Conservation (phyloP, 1,140 invertebrate species). For the Neuroterus valhalla region DNA sequence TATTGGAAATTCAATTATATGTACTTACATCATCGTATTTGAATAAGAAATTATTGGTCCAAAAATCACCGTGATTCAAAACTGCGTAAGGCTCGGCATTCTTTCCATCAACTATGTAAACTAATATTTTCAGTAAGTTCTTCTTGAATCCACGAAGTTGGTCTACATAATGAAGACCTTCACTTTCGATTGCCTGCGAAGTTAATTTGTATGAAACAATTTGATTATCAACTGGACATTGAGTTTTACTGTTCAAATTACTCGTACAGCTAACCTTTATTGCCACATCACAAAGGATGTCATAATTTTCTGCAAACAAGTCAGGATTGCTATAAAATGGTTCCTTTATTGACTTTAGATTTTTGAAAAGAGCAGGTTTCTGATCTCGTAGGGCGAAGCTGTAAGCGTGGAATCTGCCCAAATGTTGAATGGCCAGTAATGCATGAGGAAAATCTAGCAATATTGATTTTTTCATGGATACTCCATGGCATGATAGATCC, state of each 20-base stretch:
- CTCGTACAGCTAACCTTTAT: slow-evolving; percentile 32
- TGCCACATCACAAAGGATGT: slow-evolving; percentile 19
- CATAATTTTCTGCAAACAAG: not conserved
- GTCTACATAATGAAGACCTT: slow-evolving; percentile 40
- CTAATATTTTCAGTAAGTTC: slow-evolving; percentile 30
- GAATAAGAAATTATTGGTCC: slow-evolving; percentile 66
- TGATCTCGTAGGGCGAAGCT: slow-evolving; percentile 63
- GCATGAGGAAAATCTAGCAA: slow-evolving; percentile 66
- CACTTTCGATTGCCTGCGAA: slow-evolving; percentile 44
- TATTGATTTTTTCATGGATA: slow-evolving; percentile 55
- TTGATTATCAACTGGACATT: slow-evolving; percentile 6
- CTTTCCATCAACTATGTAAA: slow-evolving; percentile 33
- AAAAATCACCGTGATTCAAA: slow-evolving; percentile 63
- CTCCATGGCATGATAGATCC: slow-evolving; percentile 66
- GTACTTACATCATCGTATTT: slow-evolving; percentile 55
- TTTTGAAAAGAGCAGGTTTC: slow-evolving; percentile 53
- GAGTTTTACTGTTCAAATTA: slow-evolving; percentile 40
- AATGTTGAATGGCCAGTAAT: slow-evolving; percentile 55
- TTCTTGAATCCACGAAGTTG: slow-evolving; percentile 41
- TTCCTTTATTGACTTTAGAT: slow-evolving; percentile 46
- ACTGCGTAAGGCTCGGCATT: slow-evolving; percentile 57
- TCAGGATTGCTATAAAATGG: slow-evolving; percentile 35
- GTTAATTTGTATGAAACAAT: not conserved
- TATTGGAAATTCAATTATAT: not conserved
- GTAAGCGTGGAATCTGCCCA: slow-evolving; percentile 70